phyloP scores from a whole-genome alignment of 2,888 invertebrate genomes.

The Melanargia galathea region DNA sequence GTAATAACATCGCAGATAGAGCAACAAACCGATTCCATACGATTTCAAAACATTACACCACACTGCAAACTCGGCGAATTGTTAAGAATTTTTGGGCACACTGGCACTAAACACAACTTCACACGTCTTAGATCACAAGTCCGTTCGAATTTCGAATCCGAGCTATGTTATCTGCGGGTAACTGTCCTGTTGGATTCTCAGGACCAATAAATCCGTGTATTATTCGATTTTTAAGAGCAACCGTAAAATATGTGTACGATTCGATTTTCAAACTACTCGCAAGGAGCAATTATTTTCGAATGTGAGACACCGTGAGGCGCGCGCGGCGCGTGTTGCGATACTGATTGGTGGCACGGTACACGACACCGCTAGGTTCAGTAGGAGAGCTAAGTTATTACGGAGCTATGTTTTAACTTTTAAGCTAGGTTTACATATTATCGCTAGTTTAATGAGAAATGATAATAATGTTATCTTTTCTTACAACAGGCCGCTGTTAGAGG shows the following conservation, averaged over 20 bases:
- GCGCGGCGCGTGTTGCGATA: constrained; percentile 36
- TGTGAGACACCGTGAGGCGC: constrained; percentile 33
- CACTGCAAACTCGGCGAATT: constrained; percentile 7
- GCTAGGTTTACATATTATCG: constrained; percentile 5
- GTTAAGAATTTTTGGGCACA: constrained; percentile 15
- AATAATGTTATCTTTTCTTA: too few relatives aligned
- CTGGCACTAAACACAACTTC: constrained; percentile 13
- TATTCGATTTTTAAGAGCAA: neutral
- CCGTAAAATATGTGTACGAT: neutral
- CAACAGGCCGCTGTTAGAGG: too few relatives aligned
- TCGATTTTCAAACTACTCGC: constrained; percentile 23
- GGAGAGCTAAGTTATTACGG: constrained; percentile 25
- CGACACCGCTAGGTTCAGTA: constrained; percentile 25
- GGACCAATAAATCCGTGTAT: neutral
- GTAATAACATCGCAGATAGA: constrained; percentile 2
- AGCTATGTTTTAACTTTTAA: constrained; percentile 21
- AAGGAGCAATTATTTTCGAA: constrained; percentile 25
- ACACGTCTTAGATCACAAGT: constrained; percentile 7
- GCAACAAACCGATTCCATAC: constrained; percentile 22
- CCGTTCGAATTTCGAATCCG: constrained; percentile 8
- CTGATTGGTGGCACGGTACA: constrained; percentile 29
- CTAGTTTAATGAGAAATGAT: too few relatives aligned
- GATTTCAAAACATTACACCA: neutral
- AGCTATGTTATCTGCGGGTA: neutral
- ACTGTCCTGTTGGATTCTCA: constrained; percentile 4